These are phyloP conservation scores for Tortricodes alternella DNA, from an alignment of 2,888 invertebrate species.

Conservation along the genomic window DNA sequence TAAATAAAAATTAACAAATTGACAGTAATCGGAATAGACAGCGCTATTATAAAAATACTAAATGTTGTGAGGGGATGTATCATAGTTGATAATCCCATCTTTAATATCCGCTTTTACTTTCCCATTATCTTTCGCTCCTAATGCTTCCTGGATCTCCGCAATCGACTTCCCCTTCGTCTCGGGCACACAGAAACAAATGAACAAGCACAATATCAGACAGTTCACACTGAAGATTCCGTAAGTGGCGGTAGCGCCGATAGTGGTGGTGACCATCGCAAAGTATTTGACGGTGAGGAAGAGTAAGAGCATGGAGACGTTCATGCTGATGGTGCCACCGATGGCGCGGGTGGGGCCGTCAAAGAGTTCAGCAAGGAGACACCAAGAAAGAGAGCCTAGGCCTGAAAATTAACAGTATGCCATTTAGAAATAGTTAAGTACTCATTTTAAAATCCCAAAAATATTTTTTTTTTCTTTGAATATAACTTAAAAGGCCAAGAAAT, in stretches of 20 bases:
- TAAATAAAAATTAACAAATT: too few species aligned
- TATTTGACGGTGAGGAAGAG: slow-evolving; percentile 36
- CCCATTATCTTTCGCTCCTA: neutral
- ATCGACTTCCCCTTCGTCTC: slow-evolving; percentile 9
- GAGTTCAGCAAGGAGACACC: slow-evolving; percentile 56
- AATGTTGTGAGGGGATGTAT: too few species aligned
- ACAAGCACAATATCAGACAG: slow-evolving; percentile 30
- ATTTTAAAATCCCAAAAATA: too few species aligned
- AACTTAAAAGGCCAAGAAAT: too few species aligned
- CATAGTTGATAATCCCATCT: neutral
- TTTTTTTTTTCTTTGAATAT: too few species aligned
- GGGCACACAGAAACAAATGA: slow-evolving; percentile 27
- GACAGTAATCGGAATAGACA: too few species aligned
- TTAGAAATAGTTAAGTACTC: too few species aligned
- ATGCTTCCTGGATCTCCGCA: neutral
- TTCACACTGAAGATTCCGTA: slow-evolving; percentile 37
- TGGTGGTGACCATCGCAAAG: slow-evolving; percentile 30
- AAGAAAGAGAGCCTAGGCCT: slow-evolving; percentile 61
- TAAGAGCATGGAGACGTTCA: slow-evolving; percentile 9
- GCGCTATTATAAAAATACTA: too few species aligned
- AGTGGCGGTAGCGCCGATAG: slow-evolving; percentile 34
- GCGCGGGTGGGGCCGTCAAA: slow-evolving; percentile 36
- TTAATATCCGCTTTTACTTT: neutral
- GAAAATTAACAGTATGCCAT: too few species aligned
- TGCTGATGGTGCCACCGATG: slow-evolving; percentile 31